Evolutionary conservation across 92 coral and sea anemone genomes (phyloP).

Genomic region (Scolanthus callimorphus): DNA sequence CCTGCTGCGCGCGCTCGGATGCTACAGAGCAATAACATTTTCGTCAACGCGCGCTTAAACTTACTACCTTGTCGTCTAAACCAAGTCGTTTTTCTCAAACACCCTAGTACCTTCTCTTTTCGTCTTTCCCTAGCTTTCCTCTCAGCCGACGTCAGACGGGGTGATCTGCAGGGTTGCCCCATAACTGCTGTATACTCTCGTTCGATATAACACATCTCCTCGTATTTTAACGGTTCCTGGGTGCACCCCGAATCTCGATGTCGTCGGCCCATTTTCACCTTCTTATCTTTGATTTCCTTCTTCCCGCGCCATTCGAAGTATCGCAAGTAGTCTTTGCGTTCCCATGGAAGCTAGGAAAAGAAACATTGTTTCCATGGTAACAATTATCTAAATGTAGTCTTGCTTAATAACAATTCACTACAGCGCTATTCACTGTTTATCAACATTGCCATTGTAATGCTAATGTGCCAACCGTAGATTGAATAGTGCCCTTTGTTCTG

Average conservation of each 20-base stretch:
- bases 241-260: conserved; percentile 9
- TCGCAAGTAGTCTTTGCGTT: conserved; percentile 39
- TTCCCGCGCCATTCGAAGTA: conserved; percentile 31
- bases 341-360: conserved; percentile 50
- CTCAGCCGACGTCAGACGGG: not conserved
- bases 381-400: no score
- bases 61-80: no score
- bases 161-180: conserved; percentile 10
- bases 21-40: no score
- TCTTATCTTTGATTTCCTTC: conserved; percentile 43
- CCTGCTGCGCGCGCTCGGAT: no score
- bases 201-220: conserved; percentile 85
- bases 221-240: conserved; percentile 45
- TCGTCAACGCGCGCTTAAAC: no score
- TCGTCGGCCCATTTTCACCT: conserved; percentile 14
- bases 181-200: conserved; percentile 40
- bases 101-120: not conserved
- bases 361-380: no score
- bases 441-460: no score
- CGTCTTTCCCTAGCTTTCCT: conserved; percentile 3
- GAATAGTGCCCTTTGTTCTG: no score
- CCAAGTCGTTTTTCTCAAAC: no score
- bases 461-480: no score
- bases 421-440: no score
- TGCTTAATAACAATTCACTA: no score